These are phyloP conservation scores for Idaea straminata DNA, from an alignment of 2,888 invertebrate species.

Conservation along the genomic window DNA sequence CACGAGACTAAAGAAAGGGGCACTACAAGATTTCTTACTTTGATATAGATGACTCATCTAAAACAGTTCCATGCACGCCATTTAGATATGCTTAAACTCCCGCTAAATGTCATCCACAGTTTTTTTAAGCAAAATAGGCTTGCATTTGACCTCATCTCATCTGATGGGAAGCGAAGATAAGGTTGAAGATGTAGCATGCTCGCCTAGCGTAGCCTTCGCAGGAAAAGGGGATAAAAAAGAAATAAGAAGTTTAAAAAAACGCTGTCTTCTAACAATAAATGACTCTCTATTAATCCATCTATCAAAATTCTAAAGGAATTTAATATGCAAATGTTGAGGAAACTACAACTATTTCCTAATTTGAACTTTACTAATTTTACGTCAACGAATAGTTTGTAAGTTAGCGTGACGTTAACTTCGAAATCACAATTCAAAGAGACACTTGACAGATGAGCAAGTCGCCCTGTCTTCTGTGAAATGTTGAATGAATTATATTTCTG, in stretches of 20 bases:
- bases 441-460: conserved; percentile 24
- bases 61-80: too few relatives aligned
- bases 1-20: too few relatives aligned
- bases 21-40: too few relatives aligned
- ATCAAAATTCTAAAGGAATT: conserved; percentile 13
- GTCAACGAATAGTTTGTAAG: conserved; percentile 39
- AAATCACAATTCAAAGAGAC: conserved; percentile 42
- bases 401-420: conserved; percentile 42
- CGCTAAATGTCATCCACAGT: too few relatives aligned
- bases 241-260: not conserved
- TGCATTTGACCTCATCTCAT: too few relatives aligned
- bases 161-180: too few relatives aligned
- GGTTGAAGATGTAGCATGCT: too few relatives aligned
- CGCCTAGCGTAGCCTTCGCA: too few relatives aligned
- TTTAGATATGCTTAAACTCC: too few relatives aligned
- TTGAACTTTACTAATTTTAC: conserved; percentile 18
- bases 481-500: conserved; percentile 1
- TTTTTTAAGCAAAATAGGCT: too few relatives aligned
- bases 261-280: not conserved
- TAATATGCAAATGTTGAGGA: not conserved
- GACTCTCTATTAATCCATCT: not conserved
- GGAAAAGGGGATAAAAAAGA: too few relatives aligned
- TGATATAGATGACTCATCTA: too few relatives aligned
- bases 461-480: conserved; percentile 13
- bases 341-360: conserved; percentile 20